phyloP scores from a whole-genome alignment of 1,140 invertebrate genomes.

The Stenopsyche tienmushanensis region DNA sequence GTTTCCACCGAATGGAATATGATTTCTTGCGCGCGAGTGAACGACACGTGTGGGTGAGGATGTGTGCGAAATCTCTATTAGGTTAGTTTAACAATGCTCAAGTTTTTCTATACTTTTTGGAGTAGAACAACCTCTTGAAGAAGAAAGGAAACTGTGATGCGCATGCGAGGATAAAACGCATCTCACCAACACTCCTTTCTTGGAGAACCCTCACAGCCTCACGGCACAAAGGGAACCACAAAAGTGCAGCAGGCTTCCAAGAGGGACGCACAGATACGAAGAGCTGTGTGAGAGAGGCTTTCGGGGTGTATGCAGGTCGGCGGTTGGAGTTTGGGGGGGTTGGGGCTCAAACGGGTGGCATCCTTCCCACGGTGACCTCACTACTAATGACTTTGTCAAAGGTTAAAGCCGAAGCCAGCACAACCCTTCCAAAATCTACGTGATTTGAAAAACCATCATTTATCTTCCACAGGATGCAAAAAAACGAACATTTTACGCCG shows the following conservation, averaged over 20 bases:
- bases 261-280: not conserved
- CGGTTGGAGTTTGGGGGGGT: not conserved
- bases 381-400: slow-evolving; percentile 28
- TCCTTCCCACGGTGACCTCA: slow-evolving; percentile 10
- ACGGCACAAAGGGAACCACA: slow-evolving; percentile 30
- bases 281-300: no score
- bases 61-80: no score
- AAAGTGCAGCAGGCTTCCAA: slow-evolving; percentile 21
- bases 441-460: no score
- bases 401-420: slow-evolving; percentile 15
- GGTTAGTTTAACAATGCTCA: no score
- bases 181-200: slow-evolving; percentile 4
- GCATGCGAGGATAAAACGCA: slow-evolving; percentile 31
- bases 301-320: no score
- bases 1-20: no score
- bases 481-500: no score
- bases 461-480: no score
- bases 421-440: no score
- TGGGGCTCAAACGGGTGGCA: not conserved
- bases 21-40: no score
- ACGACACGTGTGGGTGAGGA: no score
- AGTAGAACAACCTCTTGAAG: slow-evolving; percentile 15
- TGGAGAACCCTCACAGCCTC: not conserved
- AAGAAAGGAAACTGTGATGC: slow-evolving; percentile 33
- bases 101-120: no score